phyloP scores from a whole-genome alignment of 1,140 invertebrate genomes.

The Stenopsyche tienmushanensis region DNA sequence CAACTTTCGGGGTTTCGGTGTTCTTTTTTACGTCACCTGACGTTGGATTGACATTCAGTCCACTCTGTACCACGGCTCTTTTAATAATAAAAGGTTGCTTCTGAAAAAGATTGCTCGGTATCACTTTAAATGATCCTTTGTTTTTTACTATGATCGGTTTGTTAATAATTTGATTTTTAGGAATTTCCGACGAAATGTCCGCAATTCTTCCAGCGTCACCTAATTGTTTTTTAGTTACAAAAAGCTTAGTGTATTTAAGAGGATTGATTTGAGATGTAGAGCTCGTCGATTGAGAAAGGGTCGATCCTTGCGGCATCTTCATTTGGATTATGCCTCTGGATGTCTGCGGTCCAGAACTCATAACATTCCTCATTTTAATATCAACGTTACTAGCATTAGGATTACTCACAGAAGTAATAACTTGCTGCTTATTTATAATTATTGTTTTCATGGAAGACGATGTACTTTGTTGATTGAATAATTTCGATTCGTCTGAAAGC shows the following conservation, averaged over 20 bases:
- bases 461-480: neutral
- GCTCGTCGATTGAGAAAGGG: slow-evolving; percentile 7
- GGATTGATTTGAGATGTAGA: slow-evolving; percentile 22
- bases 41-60: slow-evolving; percentile 11
- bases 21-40: slow-evolving; percentile 17
- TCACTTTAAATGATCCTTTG: slow-evolving; percentile 35
- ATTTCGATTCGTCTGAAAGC: slow-evolving; percentile 14
- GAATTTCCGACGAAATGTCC: neutral
- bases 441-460: slow-evolving; percentile 33
- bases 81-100: slow-evolving; percentile 37
- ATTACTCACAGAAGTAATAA: slow-evolving; percentile 1
- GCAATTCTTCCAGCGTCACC: neutral
- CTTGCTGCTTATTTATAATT: slow-evolving; percentile 37
- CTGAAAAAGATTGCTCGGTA: slow-evolving; percentile 33
- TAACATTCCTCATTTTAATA: slow-evolving; percentile 8
- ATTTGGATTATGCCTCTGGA: slow-evolving; percentile 30
- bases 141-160: slow-evolving; percentile 38
- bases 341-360: slow-evolving; percentile 13
- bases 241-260: slow-evolving; percentile 35
- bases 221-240: slow-evolving; percentile 28
- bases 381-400: neutral
- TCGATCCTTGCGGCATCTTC: slow-evolving; percentile 21
- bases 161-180: slow-evolving; percentile 6
- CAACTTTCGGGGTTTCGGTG: slow-evolving; percentile 2
- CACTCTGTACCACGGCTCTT: slow-evolving; percentile 20